A percentile compares a stretch with the other conserved stretches of the same genome.
These are phyloP conservation scores for Drosophila chauvacae DNA, from an alignment of 1,140 invertebrate species.

Conservation along the genomic window DNA sequence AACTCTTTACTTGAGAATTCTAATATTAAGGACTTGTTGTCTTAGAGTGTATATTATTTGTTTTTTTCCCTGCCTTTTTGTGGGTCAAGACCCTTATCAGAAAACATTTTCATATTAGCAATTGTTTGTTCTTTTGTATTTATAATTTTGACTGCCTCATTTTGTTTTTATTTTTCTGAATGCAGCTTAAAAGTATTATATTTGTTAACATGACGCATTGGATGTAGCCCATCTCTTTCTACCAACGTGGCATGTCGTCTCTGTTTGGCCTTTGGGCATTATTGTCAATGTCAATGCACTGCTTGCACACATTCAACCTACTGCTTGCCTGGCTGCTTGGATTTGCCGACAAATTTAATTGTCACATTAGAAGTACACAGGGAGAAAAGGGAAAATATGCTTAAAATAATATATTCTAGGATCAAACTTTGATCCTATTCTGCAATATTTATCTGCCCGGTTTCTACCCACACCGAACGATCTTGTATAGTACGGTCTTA, in stretches of 20 bases:
- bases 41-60: not conserved
- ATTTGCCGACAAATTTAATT: slow-evolving; percentile 63
- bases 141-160: not conserved
- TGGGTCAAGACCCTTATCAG: slow-evolving; percentile 32
- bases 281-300: slow-evolving; percentile 38
- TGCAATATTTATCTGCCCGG: too few species aligned
- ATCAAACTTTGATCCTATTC: not conserved
- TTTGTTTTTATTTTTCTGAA: slow-evolving; percentile 6
- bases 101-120: not conserved
- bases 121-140: slow-evolving; percentile 7
- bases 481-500: not conserved
- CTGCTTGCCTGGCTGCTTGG: slow-evolving; percentile 14
- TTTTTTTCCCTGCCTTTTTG: slow-evolving; percentile 6
- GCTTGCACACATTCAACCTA: slow-evolving; percentile 21
- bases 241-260: not conserved
- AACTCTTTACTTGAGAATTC: not conserved
- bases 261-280: slow-evolving; percentile 25
- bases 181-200: slow-evolving; percentile 11
- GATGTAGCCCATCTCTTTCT: not conserved
- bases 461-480: not conserved
- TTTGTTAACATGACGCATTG: slow-evolving; percentile 23
- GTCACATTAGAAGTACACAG: slow-evolving; percentile 58
- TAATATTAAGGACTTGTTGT: not conserved
- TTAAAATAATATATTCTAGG: not conserved
- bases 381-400: not conserved